Evolutionary conservation across 92 coral and sea anemone genomes (phyloP).

Genomic region (Virgularia gustaviana): DNA sequence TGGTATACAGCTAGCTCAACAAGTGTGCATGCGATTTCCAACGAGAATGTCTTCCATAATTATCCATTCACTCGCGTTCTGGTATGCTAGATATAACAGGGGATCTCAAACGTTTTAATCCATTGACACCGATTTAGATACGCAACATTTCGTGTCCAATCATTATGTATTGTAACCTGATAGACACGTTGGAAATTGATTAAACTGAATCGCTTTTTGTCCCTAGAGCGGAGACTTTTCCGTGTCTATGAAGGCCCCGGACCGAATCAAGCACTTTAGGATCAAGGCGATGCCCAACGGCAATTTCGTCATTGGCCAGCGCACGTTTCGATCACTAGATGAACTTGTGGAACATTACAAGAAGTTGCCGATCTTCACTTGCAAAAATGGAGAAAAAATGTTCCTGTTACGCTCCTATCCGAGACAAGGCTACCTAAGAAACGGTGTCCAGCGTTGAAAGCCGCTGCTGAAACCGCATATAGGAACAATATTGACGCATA

Average conservation of each 20-base stretch:
- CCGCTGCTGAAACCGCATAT: background rate
- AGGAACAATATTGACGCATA: no score
- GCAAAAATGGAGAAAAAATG: conserved; percentile 74
- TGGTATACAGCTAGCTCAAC: no score
- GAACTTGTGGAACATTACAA: conserved; percentile 92
- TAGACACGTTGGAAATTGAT: no score
- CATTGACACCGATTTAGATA: no score
- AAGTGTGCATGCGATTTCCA: no score
- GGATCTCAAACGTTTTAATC: no score
- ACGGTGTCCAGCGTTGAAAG: conserved; percentile 15
- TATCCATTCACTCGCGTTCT: no score
- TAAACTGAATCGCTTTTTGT: background rate
- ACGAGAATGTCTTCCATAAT: no score
- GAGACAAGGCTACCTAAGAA: conserved; percentile 47
- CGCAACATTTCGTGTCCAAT: no score
- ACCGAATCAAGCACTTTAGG: conserved; percentile 92
- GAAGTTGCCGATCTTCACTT: conserved; percentile 80
- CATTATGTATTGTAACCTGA: no score
- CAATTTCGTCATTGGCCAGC: conserved; percentile 76
- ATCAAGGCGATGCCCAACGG: conserved; percentile 57
- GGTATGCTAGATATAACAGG: no score
- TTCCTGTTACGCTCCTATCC: conserved; percentile 74
- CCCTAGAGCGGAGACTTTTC: conserved; percentile 89
- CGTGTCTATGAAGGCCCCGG: conserved; percentile 98
- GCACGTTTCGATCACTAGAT: conserved; percentile 65